phyloP scores from a whole-genome alignment of 2,113 vertebrate genomes.

The Oreochromis spilurus region DNA sequence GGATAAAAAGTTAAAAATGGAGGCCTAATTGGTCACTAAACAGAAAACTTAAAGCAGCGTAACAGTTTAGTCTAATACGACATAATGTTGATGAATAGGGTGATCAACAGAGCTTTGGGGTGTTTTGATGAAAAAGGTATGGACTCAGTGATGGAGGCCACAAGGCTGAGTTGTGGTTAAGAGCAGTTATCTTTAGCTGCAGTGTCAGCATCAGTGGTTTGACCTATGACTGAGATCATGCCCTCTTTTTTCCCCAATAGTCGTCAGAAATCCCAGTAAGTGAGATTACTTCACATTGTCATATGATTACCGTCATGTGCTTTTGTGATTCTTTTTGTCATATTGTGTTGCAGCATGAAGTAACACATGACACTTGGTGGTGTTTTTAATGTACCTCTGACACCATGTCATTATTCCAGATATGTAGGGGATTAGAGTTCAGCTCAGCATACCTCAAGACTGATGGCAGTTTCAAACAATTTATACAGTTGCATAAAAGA shows the following conservation, averaged over 20 bases:
- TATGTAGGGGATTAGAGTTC: neutral
- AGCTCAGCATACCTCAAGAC: neutral
- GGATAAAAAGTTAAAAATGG: neutral
- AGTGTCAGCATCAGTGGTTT: constrained; percentile 12
- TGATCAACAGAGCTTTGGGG: neutral
- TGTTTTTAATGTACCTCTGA: neutral
- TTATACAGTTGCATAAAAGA: neutral
- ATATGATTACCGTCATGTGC: neutral
- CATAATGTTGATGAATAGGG: neutral
- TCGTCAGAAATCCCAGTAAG: neutral
- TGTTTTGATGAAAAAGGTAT: neutral
- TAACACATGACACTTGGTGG: neutral
- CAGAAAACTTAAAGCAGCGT: neutral
- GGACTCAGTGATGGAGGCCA: neutral
- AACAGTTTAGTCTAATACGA: neutral
- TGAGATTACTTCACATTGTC: neutral
- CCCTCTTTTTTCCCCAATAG: neutral
- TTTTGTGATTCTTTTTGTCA: neutral
- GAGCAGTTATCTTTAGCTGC: constrained; percentile 10
- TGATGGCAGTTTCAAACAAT: neutral
- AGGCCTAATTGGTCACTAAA: no score
- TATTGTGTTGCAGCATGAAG: neutral
- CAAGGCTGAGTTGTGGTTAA: constrained; percentile 4
- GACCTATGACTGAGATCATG: neutral
- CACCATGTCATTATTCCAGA: neutral